Evolutionary conservation across 2,888 invertebrate species (phyloP).

Genomic region (Gnatocerus cornutus): DNA sequence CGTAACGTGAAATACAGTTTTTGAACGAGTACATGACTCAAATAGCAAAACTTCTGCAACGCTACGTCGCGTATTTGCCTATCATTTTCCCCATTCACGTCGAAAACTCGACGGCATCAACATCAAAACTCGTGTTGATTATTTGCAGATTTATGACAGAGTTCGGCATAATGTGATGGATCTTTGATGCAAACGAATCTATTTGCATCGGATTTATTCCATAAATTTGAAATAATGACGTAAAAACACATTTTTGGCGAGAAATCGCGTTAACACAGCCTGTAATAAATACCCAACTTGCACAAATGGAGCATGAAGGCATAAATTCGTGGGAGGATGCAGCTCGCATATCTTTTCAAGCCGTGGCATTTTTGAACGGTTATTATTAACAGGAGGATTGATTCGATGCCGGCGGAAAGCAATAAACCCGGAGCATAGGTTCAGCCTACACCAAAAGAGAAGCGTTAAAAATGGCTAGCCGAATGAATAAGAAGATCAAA

Average conservation of each 20-base stretch:
- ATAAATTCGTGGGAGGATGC: conserved; percentile 29
- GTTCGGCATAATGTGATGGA: conserved; percentile 17
- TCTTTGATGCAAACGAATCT: conserved; percentile 22
- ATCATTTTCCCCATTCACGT: no score
- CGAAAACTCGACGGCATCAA: background rate
- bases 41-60: no score
- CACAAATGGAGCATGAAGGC: conserved; percentile 24
- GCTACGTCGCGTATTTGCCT: no score
- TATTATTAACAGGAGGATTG: conserved; percentile 47
- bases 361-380: conserved; percentile 32
- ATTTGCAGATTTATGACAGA: conserved; percentile 20
- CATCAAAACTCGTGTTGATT: conserved; percentile 15
- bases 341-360: conserved; percentile 24
- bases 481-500: conserved; percentile 57
- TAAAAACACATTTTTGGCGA: conserved; percentile 15
- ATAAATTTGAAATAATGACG: conserved; percentile 17
- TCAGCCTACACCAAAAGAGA: conserved; percentile 38
- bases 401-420: conserved; percentile 45
- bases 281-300: conserved; percentile 24
- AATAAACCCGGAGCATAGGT: conserved; percentile 51
- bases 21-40: no score
- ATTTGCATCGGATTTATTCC: conserved; percentile 29
- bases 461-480: conserved; percentile 51
- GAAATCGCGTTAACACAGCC: conserved; percentile 33
- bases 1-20: no score